Percentiles rank a stretch among this genome's conserved stretches.
These are phyloP conservation scores for Pentamera pediparva DNA, from an alignment of 53 echinoderm and acorn worm species.

Conservation along the genomic window DNA sequence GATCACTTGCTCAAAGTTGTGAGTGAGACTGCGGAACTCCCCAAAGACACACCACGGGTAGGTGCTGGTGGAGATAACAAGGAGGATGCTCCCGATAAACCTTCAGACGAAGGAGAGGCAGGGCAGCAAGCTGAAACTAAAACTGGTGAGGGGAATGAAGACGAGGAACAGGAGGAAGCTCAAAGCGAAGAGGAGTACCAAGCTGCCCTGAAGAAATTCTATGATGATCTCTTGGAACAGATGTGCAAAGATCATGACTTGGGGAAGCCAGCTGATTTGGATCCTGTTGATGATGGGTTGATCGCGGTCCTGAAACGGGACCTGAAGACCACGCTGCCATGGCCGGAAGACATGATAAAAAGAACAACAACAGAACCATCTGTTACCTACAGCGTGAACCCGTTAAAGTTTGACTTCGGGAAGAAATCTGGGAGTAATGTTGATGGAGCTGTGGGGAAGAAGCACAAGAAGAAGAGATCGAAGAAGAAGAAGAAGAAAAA, in stretches of 20 bases:
- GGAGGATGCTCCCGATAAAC: background rate
- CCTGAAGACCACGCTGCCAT: slow-evolving; percentile 63
- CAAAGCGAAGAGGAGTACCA: slow-evolving; percentile 25
- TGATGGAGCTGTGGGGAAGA: background rate
- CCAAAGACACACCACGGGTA: background rate
- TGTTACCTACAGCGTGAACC: slow-evolving; percentile 79
- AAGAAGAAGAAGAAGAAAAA: slow-evolving; percentile 57
- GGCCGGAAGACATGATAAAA: slow-evolving; percentile 77
- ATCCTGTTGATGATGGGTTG: slow-evolving; percentile 67
- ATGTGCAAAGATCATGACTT: slow-evolving; percentile 7
- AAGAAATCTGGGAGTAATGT: slow-evolving; percentile 22
- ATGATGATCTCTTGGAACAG: slow-evolving; percentile 15
- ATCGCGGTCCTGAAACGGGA: slow-evolving; percentile 70
- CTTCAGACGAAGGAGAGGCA: background rate
- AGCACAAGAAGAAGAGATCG: slow-evolving; percentile 18
- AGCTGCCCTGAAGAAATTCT: slow-evolving; percentile 6
- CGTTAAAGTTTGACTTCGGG: slow-evolving; percentile 80
- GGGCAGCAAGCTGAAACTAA: background rate
- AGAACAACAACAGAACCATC: slow-evolving; percentile 54
- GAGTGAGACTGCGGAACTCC: background rate
- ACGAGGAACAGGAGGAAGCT: background rate
- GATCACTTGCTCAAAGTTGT: slow-evolving; percentile 15
- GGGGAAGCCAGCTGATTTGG: slow-evolving; percentile 44
- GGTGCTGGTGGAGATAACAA: background rate
- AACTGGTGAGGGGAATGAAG: slow-evolving; percentile 25